These are phyloP conservation scores for Girardinichthys multiradiatus DNA, from an alignment of 2,113 vertebrate genomes.

Conservation along the genomic window DNA sequence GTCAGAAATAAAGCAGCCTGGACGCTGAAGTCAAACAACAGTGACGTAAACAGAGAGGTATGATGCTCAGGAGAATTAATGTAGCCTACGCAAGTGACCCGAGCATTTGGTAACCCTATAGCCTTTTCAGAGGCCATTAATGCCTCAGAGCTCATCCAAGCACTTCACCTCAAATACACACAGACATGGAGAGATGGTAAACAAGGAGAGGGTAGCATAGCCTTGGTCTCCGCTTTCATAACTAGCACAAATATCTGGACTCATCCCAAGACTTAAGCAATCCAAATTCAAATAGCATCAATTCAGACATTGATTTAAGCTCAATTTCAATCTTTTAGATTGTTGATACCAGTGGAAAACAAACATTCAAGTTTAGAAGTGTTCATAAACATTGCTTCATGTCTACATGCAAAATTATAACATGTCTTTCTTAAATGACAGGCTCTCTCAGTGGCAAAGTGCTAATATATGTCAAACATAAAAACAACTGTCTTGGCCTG, in stretches of 20 bases:
- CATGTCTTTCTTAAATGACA: slow-evolving; percentile 1
- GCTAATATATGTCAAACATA: slow-evolving; percentile 11
- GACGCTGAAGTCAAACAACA: slow-evolving; percentile 45
- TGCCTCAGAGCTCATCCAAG: slow-evolving; percentile 19
- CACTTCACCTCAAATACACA: slow-evolving; percentile 23
- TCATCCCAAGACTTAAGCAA: background rate
- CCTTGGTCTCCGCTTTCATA: slow-evolving; percentile 46
- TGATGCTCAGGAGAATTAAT: slow-evolving; percentile 15
- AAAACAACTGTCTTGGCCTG: slow-evolving; percentile 21
- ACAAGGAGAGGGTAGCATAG: slow-evolving; percentile 32
- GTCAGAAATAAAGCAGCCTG: slow-evolving; percentile 11
- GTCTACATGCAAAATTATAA: background rate
- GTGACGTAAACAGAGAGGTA: slow-evolving; percentile 31
- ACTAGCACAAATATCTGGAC: slow-evolving; percentile 23
- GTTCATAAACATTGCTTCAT: background rate
- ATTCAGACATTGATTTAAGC: background rate
- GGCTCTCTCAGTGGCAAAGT: too few species aligned
- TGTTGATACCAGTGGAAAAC: too few species aligned
- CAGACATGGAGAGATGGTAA: slow-evolving; percentile 45
- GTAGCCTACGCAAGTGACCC: slow-evolving; percentile 37
- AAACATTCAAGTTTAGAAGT: too few species aligned
- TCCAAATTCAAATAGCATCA: background rate
- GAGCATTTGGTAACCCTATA: slow-evolving; percentile 57
- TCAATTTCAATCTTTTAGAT: background rate
- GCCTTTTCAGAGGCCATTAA: slow-evolving; percentile 27